Evolutionary conservation across 2,888 invertebrate genomes (phyloP).

Genomic region (Dasypogon diadema): DNA sequence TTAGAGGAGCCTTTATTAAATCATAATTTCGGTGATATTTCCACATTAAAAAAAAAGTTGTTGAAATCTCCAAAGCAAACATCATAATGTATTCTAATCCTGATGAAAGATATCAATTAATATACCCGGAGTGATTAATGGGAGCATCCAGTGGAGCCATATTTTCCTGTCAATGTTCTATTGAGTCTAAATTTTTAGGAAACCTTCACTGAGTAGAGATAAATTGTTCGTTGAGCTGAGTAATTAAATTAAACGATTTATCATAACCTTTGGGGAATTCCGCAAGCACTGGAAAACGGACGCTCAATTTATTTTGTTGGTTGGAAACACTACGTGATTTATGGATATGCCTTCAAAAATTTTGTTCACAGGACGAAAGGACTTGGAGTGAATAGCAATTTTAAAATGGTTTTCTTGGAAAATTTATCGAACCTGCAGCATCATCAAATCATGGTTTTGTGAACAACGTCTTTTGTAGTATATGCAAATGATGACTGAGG

Average conservation of each 20-base stretch:
- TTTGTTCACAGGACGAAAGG: background rate
- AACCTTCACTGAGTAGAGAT: background rate
- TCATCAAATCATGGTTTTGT: background rate
- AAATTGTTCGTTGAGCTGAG: slow-evolving; percentile 45
- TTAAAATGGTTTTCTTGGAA: background rate
- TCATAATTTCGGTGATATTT: no score
- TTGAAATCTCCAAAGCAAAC: no score
- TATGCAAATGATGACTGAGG: background rate
- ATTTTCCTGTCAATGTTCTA: slow-evolving; percentile 28
- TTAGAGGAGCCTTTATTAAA: no score
- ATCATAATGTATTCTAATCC: no score
- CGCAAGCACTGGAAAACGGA: slow-evolving; percentile 9
- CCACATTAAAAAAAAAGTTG: no score
- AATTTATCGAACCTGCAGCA: background rate
- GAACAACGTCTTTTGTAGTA: background rate
- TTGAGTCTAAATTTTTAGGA: slow-evolving; percentile 23
- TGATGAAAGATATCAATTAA: background rate
- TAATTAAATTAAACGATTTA: slow-evolving; percentile 47
- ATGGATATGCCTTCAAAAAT: slow-evolving; percentile 6
- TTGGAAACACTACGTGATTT: slow-evolving; percentile 22
- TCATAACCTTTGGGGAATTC: slow-evolving; percentile 28
- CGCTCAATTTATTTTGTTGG: slow-evolving; percentile 27
- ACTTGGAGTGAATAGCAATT: background rate
- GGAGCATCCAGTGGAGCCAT: slow-evolving; percentile 17
- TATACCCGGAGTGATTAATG: slow-evolving; percentile 18